Evolutionary conservation across 2,888 invertebrate genomes (phyloP).

Genomic region (Lamellibrachia satsuma): DNA sequence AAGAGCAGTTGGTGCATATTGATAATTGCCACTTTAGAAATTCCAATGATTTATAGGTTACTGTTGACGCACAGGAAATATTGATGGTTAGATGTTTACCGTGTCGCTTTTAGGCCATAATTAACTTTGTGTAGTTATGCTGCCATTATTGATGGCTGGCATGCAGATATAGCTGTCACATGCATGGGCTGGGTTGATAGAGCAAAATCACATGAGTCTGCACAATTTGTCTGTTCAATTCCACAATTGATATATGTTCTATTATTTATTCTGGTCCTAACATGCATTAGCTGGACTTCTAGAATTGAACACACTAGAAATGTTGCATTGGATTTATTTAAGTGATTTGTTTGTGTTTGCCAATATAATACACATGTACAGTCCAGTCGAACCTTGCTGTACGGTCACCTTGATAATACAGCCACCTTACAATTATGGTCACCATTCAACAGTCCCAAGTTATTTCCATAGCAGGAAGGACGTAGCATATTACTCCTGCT

Average conservation of each 20-base stretch:
- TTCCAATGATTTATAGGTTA: background rate
- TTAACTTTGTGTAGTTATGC: background rate
- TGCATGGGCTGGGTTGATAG: background rate
- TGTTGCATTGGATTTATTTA: too few species aligned
- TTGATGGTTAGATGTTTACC: slow-evolving; percentile 10
- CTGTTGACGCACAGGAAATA: background rate
- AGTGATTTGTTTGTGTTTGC: too few species aligned
- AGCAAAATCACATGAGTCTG: background rate
- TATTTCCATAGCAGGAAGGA: too few species aligned
- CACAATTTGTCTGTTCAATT: background rate
- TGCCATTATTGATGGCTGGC: background rate
- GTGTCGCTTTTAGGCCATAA: background rate
- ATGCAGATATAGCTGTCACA: background rate
- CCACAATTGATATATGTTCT: background rate
- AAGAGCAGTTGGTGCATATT: background rate
- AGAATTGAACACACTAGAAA: too few species aligned
- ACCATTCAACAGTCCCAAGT: too few species aligned
- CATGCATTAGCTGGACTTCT: background rate
- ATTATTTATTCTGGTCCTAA: background rate
- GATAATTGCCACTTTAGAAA: slow-evolving; percentile 12
- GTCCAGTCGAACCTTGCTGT: too few species aligned
- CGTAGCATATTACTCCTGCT: too few species aligned
- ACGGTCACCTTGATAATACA: too few species aligned
- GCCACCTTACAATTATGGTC: too few species aligned
- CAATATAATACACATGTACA: too few species aligned